Base-by-base conservation (phyloP, 2,888 invertebrate genomes). In the Mantis religiosa region DNA sequence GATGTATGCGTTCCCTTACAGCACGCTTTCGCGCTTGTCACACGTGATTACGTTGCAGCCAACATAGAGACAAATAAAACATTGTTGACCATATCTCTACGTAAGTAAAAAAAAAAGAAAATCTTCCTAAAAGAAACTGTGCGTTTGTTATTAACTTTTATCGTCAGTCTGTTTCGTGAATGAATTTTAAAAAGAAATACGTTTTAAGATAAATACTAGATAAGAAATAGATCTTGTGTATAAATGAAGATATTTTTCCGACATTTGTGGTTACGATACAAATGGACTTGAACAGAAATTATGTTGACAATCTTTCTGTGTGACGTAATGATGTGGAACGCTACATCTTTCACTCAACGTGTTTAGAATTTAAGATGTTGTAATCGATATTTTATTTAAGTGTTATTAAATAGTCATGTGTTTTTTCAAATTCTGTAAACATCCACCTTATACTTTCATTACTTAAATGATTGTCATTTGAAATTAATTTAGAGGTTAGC, bases 161-260 rank as follows among this genome's bases (percentile, higher is more conserved):
- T 81, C 86, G 81, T 86, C 28, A n/a, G 30, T 85, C 47, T 85
- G 85, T 54, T n/a, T 54, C 54, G 28, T 54, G 85, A 34, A 85
- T 28, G 54, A 28, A 54, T 28, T 54, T 27, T 12, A 54, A 47
- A 41, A 30, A 15, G 28, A 27, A 6, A 71, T 20, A 71, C 15
- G 14, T 71, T 71, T 71, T 71, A 71, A 71, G 54, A 71, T 71
- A 71, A 71, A 71, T 71, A 20, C 15, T 71, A 71, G 54, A 15
- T 71, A 71, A 71, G 54, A 71, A 71, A 71, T 71, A 71, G 54
- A 85, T 87, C 83, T 54, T 82, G 87, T 89, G 82, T 54, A 87
- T 71, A 89, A 87, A 83, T 83, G 83, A 82, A 87, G 20, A 89
- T 84, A 84, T 83, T 89, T 89, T 84, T 87, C 83, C 71, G 87